Base-by-base conservation (phyloP, 1,140 invertebrate genomes). In the Uloborus diversus region DNA sequence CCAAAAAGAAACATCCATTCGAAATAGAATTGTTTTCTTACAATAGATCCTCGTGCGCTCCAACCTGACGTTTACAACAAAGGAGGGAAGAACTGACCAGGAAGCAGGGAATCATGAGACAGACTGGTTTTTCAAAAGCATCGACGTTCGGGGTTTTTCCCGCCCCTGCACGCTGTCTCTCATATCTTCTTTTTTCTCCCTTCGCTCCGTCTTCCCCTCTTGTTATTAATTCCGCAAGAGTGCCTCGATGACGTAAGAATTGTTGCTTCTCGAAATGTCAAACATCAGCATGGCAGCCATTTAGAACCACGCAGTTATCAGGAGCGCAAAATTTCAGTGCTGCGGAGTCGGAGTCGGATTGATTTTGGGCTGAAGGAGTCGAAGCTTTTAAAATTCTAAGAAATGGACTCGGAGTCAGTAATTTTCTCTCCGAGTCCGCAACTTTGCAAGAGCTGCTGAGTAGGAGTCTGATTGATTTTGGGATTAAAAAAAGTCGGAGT, bases 111-210 rank as follows among this genome's bases (percentile, higher is more conserved):
- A 27, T 32, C 4, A 62, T 53, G 28, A 35, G 59, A 27, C 17
- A 62, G 25, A 62, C 59, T 62, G 59, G 59, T 62, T 62, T 62
- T 20, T 23, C 11, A 71, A 71, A 71, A 71, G 33, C n/a, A n/a
- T n/a, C n/a, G n/a, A 30, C 30, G 20, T 32, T 37, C 23, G 32
- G 68, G 68, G 66, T 20, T 71, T 71, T 71, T 42, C 68, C 68
- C 68, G 25, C 23, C 68, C 3, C 59, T 59, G 57, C 53, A 51
- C 53, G 42, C 68, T 59, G n/a, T n/a, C 49, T 71, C 68, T 33
- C 42, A 42, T 71, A 51, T 59, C 51, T 49, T 69, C 49, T 69
- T 33, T 35, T 32, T 4, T 4, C 4, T n/a, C 2, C 33, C 13
- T 11, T 35, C 33, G 11, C 17, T 30, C 32, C 9, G 9, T 59